Evolutionary conservation across 2,797 vertebrate genomes (phyloP), one percentile per base, ranked within the genome.

Genomic region (Sciurus carolinensis): DNA sequence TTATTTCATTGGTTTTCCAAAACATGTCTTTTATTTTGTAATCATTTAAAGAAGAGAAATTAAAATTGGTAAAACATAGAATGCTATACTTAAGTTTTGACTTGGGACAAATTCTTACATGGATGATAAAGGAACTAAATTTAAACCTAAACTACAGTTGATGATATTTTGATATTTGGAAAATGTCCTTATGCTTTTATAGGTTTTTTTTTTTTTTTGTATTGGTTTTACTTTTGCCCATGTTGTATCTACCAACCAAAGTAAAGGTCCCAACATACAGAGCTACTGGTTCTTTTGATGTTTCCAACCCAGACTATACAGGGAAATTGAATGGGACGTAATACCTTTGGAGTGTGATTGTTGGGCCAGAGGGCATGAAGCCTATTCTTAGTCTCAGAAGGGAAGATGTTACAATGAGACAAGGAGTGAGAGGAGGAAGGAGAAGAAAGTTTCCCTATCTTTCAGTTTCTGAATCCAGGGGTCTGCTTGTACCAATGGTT

Each of bases 141-240:
- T 97, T 94, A 96, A 92, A 79, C 3, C 50, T 84, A 62, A 93
- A 67, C 20, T 89, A 8, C 39, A 76, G 12, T 67, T 57, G 17
- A 33, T 47, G 64, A 30, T 87, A 83, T 73, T 94, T 95, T 82
- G 80, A 76, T 30, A 77, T 87, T 95, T 91, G 30, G 12, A 52
- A 82, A 87, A 57, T 77, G 5, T 36, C 39, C 59, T 69, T 39
- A 33, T 7, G 42, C n/a, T 96, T n/a, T 75, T 50, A 24, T 6
- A 94, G 17, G 64, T 7, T 69, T 85, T 73, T 28, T 80, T 83
- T 57, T 57, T 57, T 57, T 57, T 57, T 75, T 22, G 52, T 44
- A 2, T 83, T 75, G 83, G 30, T 72, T 92, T 81, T 90, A 22
- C 30, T 76, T 86, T 87, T 72, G 5, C 20, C 12, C 18, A 39